Percentiles rank a stretch among this genome's conserved stretches.
Evolutionary conservation across 1,140 invertebrate species (phyloP).

Genomic region (Pomacea maculata): DNA sequence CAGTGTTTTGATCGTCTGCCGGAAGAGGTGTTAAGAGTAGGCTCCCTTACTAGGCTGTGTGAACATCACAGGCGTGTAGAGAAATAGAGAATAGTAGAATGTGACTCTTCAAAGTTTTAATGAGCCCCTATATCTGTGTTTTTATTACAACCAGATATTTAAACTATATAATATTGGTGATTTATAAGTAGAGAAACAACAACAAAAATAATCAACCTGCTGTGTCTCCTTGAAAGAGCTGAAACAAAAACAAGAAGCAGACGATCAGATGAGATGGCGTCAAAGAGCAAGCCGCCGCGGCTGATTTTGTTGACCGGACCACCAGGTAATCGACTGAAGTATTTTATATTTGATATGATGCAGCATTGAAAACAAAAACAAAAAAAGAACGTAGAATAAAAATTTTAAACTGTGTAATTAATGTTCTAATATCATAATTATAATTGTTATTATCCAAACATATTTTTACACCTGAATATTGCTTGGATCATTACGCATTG

Average conservation of each 20-base stretch:
- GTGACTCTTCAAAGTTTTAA: no score
- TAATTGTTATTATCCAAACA: no score
- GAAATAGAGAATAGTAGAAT: no score
- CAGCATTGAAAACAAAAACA: neutral
- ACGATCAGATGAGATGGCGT: slow-evolving; percentile 1
- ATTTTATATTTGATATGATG: neutral
- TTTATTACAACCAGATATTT: no score
- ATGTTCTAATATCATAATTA: neutral
- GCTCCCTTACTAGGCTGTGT: no score
- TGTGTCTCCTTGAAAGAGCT: neutral
- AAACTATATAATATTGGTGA: neutral
- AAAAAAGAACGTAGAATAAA: neutral
- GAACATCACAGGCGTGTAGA: no score
- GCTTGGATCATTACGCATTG: no score
- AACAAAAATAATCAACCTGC: neutral
- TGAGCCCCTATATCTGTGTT: no score
- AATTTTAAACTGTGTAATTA: neutral
- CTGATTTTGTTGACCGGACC: slow-evolving; percentile 31
- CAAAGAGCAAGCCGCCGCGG: slow-evolving; percentile 3
- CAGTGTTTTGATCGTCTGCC: no score
- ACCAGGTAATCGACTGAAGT: slow-evolving; percentile 3
- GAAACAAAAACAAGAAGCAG: no score
- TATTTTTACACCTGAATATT: no score
- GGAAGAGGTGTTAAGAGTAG: no score
- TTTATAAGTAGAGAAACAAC: neutral